Conservation (phyloP, 2,888 invertebrate species). For the Anorthoa munda region DNA sequence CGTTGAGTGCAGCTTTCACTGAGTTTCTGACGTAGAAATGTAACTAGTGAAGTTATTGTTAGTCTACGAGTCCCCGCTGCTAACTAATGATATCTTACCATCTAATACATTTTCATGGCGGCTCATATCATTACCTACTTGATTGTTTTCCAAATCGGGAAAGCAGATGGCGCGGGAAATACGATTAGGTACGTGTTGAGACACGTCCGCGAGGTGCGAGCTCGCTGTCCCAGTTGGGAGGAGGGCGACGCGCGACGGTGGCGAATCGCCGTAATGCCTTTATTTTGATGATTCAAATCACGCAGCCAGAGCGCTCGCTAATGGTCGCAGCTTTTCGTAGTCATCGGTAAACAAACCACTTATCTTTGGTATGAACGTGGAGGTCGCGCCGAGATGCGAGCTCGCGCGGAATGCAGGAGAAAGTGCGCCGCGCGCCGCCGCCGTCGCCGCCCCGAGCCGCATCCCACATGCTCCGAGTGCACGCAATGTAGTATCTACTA, state of each 20-base stretch:
- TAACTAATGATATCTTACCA: constrained; percentile 4
- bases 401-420: constrained; percentile 60
- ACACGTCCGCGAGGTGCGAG: constrained; percentile 21
- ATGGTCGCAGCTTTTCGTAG: constrained; percentile 38
- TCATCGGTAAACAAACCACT: constrained; percentile 45
- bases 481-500: no score
- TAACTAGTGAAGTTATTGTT: neutral
- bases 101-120: constrained; percentile 11
- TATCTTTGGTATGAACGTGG: constrained; percentile 7
- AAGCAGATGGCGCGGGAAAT: constrained; percentile 38
- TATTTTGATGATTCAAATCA: constrained; percentile 42
- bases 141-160: constrained; percentile 53
- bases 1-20: constrained; percentile 21
- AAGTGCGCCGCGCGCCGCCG: constrained; percentile 51
- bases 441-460: neutral
- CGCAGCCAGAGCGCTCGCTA: constrained; percentile 19
- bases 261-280: constrained; percentile 19
- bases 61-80: neutral
- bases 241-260: constrained; percentile 1
- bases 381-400: constrained; percentile 16
- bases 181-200: constrained; percentile 38
- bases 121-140: constrained; percentile 11
- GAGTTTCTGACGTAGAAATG: constrained; percentile 9
- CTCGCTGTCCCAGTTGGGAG: constrained; percentile 29
- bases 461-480: constrained; percentile 29